Evolutionary conservation across 2,797 vertebrate species (phyloP).

Genomic region (Tapera naevia): DNA sequence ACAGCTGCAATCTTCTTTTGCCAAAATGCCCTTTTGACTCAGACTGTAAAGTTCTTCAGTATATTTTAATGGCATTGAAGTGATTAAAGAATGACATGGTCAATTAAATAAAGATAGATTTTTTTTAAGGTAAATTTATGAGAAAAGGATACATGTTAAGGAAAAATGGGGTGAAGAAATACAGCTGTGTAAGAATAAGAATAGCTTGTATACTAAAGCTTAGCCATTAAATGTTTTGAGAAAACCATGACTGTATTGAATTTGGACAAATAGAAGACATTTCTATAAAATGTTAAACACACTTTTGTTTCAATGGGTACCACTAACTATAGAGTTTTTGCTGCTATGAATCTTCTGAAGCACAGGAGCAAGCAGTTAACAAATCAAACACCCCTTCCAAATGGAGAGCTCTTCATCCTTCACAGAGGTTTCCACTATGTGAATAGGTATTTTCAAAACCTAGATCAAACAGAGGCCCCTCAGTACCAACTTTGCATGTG

Average conservation of each 20-base stretch:
- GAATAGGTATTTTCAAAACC: not conserved
- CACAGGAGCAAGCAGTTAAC: slow-evolving; percentile 28
- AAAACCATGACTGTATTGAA: not conserved
- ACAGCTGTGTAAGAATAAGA: not conserved
- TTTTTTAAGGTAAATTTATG: not conserved
- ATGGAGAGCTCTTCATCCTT: not conserved
- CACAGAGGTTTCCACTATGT: not conserved
- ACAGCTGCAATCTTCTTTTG: slow-evolving; percentile 19
- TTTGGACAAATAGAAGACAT: not conserved
- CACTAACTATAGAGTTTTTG: slow-evolving; percentile 35
- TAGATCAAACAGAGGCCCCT: not conserved
- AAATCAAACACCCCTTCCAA: slow-evolving; percentile 10
- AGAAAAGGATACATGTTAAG: not conserved
- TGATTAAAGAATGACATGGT: not conserved
- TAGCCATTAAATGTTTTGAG: not conserved
- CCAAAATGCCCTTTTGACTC: slow-evolving; percentile 21
- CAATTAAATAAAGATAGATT: not conserved
- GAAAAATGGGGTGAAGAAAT: not conserved
- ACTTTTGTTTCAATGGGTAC: not conserved
- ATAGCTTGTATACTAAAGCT: not conserved
- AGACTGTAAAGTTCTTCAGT: not conserved
- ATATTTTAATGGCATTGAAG: not conserved
- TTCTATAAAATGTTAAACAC: not conserved
- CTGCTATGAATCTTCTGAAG: not conserved
- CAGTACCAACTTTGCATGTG: not conserved